Evolutionary conservation across 2,888 invertebrate species (phyloP), one percentile per base, ranked within the genome.

Genomic region (Netelia melanura): DNA sequence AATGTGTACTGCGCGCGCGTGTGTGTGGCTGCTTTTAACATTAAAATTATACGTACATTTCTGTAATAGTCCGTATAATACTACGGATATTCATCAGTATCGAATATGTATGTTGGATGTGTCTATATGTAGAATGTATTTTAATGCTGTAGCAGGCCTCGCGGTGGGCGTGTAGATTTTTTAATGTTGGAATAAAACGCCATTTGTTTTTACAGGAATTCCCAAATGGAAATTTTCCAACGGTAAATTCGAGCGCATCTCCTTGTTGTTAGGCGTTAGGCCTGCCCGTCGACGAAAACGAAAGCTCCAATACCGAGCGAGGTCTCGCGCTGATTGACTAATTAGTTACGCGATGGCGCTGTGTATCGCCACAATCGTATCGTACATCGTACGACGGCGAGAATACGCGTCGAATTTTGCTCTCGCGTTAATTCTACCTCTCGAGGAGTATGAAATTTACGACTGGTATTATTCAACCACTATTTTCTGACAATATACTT

Each of bases 141-240:
- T 67, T 62, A 77, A 82, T 70, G 30, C 9, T 70, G 76, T 79
- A 62, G 78, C 75, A 85, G 64, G 70, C 58, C 71, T 68, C 25
- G 79, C 58, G 75, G 84, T 68, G 83, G 89, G 90, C 91, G 21
- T 21, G 21, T 92, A 93, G 92, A 92, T 93, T 93, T 93, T 93
- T 92, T 93, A 93, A 93, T 90, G 90, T 93, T 93, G 92, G 92
- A 93, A 93, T 93, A 93, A 93, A 79, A 92, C 90, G 86, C 81
- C 81, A 90, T 89, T 91, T 90, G 88, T 92, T 91, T 91, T 90
- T 89, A 89, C 17, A 74, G 81, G 79, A 81, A 64, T 52, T 44
- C 1, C 17, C 6, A 38, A 6, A 38, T 38, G 2, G 38, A 6
- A 38, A 38, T 38, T 38, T 38, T 38, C 38, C 5, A 8, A 38